A percentile compares a stretch with the other conserved stretches of the same genome.
Evolutionary conservation across 2,113 vertebrate species (phyloP).

Genomic region (Mesitornis unicolor): DNA sequence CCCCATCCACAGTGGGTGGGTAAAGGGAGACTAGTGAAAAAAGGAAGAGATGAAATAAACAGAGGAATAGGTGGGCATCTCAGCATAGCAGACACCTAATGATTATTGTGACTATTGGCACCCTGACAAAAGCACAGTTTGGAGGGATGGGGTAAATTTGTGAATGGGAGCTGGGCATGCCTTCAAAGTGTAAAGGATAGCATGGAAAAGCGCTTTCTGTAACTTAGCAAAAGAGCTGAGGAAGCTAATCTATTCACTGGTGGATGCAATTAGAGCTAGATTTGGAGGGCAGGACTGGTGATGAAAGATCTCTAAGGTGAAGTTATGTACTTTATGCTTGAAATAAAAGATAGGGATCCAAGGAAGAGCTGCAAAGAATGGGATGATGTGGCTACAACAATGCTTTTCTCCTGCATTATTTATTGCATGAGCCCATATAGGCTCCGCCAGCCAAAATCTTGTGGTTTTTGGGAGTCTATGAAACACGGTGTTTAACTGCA

Average conservation of each 20-base stretch:
- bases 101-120: neutral
- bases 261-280: neutral
- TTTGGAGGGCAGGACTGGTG: neutral
- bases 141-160: neutral
- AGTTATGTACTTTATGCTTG: neutral
- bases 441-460: neutral
- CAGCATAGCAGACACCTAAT: too few relatives aligned
- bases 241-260: neutral
- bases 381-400: neutral
- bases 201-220: neutral
- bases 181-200: neutral
- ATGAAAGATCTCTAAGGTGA: neutral
- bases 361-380: neutral
- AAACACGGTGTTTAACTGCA: neutral
- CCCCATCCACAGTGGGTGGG: neutral
- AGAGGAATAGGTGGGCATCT: neutral
- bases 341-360: neutral
- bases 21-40: neutral
- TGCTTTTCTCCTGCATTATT: neutral
- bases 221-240: neutral
- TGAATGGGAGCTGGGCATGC: too few relatives aligned
- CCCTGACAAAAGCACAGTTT: neutral
- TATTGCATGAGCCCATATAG: neutral
- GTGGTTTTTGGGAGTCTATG: neutral
- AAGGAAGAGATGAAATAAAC: neutral